Evolutionary conservation across 92 coral and sea anemone species (phyloP), one percentile per base, ranked within the genome.

Genomic region (Palythoa caribaeorum): DNA sequence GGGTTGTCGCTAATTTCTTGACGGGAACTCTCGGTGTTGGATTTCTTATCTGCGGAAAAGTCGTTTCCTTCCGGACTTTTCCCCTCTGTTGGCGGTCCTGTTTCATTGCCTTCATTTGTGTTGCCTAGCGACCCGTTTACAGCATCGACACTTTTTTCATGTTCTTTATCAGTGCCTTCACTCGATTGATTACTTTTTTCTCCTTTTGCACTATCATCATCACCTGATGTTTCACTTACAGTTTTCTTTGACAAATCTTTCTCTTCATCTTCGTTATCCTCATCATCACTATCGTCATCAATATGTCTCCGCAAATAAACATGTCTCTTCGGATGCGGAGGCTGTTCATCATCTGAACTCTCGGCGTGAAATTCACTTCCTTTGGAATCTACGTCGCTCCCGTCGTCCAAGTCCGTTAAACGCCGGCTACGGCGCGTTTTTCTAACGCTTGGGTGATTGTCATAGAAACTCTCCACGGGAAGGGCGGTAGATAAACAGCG

Each of bases 301-400:
- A 91, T 87, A 50, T 91, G 94, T 72, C 96, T 92, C 88, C 98
- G 80, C 50, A 95, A 91, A 68, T 91, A 93, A 20, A 94, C 88
- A 51, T 92, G 95, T 76, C 96, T 85, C 79, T 92, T 86, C 63
- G 97, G 94, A 39, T 84, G 88, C 85, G 63, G 91, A 55, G 93
- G 92, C 71, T 87, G 80, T 12, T 93, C 98, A 13, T 93, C 96
- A 17, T 94, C 97, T 48, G 94, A 86, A 77, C 93, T 92, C 6
- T 91, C 96, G 70, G 83, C 92, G 37, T 87, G 95, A 88, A 85
- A 90, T 9, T 94, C 96, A 72, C 98, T 95, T 54, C 88, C 72
- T 88, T 93, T 87, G 54, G 99, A 96, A 66, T 96, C 98, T 51
- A 94, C 84, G 71, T 95, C 99, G 68, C 99, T 96, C 5, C 87